These are phyloP conservation scores for Muntiacus muntjak DNA, from an alignment of 2,113 vertebrate genomes.

Conservation along the genomic window DNA sequence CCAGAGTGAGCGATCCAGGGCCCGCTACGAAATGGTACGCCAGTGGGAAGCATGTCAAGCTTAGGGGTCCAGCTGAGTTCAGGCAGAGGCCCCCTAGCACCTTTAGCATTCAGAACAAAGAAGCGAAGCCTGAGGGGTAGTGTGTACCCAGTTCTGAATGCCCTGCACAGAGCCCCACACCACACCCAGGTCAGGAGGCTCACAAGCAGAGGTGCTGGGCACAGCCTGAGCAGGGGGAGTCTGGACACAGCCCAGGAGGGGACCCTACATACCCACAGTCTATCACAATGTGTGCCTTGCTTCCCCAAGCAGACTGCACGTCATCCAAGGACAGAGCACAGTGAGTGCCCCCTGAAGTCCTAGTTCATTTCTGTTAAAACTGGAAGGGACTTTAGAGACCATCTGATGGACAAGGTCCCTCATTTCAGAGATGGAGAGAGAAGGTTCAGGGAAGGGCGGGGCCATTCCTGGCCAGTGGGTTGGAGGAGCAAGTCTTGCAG, in stretches of 20 bases:
- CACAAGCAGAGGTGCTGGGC: accelerated
- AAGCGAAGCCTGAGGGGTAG: background rate
- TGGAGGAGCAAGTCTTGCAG: background rate
- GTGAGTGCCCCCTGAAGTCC: background rate
- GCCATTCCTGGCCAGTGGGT: background rate
- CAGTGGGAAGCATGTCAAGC: background rate
- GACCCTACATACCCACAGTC: accelerated
- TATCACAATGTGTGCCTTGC: accelerated
- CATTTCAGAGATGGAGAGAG: background rate
- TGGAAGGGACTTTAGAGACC: background rate
- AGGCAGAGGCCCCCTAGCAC: background rate
- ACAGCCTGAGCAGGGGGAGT: background rate
- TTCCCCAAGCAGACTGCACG: background rate
- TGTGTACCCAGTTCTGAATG: background rate
- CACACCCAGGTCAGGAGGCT: background rate
- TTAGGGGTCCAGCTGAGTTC: background rate
- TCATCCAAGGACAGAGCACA: background rate
- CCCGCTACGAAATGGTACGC: constrained; percentile 96
- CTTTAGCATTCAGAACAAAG: background rate
- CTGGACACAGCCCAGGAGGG: background rate
- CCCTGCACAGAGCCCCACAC: background rate
- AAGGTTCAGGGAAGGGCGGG: background rate
- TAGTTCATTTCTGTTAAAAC: background rate
- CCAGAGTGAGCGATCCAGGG: constrained; percentile 92
- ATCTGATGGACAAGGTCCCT: background rate